Percentiles rank a stretch among this genome's conserved stretches.
These are phyloP conservation scores for Pygocentrus nattereri DNA, from an alignment of 2,797 vertebrate genomes.

Conservation along the genomic window DNA sequence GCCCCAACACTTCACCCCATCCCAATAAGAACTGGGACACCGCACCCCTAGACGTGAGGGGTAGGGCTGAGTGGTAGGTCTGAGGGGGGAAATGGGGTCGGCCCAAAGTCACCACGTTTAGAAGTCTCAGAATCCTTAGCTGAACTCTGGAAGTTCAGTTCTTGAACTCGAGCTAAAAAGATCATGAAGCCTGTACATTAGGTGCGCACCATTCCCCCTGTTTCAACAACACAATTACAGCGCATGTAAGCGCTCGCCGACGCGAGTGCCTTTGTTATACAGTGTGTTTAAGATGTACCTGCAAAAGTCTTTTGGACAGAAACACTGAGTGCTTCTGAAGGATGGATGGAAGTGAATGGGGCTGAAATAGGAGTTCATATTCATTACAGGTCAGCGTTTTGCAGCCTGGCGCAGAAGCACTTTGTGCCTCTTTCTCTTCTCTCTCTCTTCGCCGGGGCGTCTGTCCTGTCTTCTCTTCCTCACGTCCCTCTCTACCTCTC, in stretches of 20 bases:
- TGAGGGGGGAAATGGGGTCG: no score
- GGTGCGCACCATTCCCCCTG: not conserved
- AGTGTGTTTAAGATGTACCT: conserved; percentile 30
- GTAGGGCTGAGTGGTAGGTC: no score
- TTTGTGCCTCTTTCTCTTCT: conserved; percentile 71
- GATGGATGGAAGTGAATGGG: conserved; percentile 45
- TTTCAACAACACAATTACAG: conserved; percentile 16
- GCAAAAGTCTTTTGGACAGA: not conserved
- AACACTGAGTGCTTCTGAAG: conserved; percentile 24
- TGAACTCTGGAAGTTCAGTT: not conserved
- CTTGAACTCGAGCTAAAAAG: not conserved
- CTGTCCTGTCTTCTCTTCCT: conserved; percentile 70
- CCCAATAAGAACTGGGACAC: no score
- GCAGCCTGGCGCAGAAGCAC: conserved; percentile 77
- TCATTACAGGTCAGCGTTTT: conserved; percentile 86
- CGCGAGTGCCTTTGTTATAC: conserved; percentile 17
- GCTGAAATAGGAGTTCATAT: conserved; percentile 73
- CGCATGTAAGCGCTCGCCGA: conserved; percentile 3
- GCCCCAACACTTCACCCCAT: no score
- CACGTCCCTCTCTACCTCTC: conserved; percentile 68
- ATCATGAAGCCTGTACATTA: not conserved
- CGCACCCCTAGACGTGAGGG: no score
- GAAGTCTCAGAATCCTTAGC: not conserved
- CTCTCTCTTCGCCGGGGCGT: conserved; percentile 65
- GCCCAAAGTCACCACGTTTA: no score